A percentile compares a stretch with the other conserved stretches of the same genome.
Evolutionary conservation across 2,797 vertebrate genomes (phyloP).

Genomic region (Buphagus erythrorhynchus): DNA sequence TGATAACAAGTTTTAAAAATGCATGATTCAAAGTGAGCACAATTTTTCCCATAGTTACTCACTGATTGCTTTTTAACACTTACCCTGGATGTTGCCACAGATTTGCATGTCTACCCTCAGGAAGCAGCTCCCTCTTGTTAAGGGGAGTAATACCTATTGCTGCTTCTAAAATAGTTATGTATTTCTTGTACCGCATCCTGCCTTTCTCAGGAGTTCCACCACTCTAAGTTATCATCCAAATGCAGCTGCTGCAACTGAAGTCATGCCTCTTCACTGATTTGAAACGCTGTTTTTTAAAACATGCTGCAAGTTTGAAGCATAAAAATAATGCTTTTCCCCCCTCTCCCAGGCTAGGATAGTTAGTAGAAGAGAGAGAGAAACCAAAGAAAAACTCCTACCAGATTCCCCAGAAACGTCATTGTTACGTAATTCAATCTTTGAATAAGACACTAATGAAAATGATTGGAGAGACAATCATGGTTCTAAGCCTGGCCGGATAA

Average conservation of each 20-base stretch:
- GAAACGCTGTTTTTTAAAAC: slow-evolving; percentile 28
- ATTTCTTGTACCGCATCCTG: slow-evolving; percentile 96
- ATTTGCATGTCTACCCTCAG: slow-evolving; percentile 87
- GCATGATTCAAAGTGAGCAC: background rate
- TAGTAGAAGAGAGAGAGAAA: background rate
- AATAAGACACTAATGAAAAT: slow-evolving; percentile 89
- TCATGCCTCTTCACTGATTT: slow-evolving; percentile 16
- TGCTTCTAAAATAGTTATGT: slow-evolving; percentile 92
- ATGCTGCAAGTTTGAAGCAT: background rate
- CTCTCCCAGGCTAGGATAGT: background rate
- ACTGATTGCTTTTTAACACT: slow-evolving; percentile 70
- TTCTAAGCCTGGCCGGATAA: slow-evolving; percentile 86
- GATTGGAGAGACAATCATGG: slow-evolving; percentile 82
- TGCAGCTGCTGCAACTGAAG: background rate
- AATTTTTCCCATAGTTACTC: background rate
- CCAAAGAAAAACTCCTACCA: slow-evolving; percentile 35
- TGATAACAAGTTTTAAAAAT: background rate
- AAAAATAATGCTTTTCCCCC: background rate
- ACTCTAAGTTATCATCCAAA: background rate
- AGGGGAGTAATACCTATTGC: slow-evolving; percentile 91
- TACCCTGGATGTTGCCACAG: slow-evolving; percentile 92
- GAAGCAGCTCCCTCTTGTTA: slow-evolving; percentile 92
- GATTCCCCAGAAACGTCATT: slow-evolving; percentile 75
- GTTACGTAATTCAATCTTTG: slow-evolving; percentile 88
- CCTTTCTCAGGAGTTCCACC: slow-evolving; percentile 5